These are phyloP conservation scores for Boloria euphrosyne DNA, from an alignment of 2,888 invertebrate species.

Conservation along the genomic window DNA sequence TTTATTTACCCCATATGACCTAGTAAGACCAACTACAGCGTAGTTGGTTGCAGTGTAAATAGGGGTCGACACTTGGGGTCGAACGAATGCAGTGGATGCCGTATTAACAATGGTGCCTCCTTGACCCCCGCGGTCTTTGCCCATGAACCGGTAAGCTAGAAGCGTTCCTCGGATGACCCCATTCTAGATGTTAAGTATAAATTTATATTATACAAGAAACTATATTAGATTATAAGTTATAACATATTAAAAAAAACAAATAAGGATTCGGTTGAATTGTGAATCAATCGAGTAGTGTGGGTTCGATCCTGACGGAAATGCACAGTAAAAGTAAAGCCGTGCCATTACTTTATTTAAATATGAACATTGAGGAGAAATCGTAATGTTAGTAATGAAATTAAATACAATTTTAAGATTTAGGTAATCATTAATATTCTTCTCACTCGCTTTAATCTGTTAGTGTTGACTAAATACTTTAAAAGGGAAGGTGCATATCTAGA, in stretches of 20 bases:
- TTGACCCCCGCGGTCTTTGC: constrained; percentile 88
- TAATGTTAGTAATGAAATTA: too few relatives aligned
- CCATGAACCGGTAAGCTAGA: constrained; percentile 88
- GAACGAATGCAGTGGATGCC: constrained; percentile 86
- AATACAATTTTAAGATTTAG: not conserved
- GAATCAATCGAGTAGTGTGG: too few relatives aligned
- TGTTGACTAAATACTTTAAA: too few relatives aligned
- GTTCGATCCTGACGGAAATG: too few relatives aligned
- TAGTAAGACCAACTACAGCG: constrained; percentile 87
- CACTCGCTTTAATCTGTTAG: too few relatives aligned
- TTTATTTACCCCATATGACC: constrained; percentile 85
- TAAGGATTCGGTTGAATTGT: too few relatives aligned
- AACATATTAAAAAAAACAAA: too few relatives aligned
- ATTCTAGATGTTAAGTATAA: constrained; percentile 77
- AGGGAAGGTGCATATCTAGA: too few relatives aligned
- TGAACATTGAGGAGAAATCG: too few relatives aligned
- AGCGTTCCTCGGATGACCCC: constrained; percentile 89
- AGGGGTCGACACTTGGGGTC: constrained; percentile 87
- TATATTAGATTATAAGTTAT: too few relatives aligned
- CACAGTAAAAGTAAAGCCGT: too few relatives aligned
- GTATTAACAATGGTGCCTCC: constrained; percentile 90
- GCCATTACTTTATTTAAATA: too few relatives aligned
- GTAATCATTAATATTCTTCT: not conserved
- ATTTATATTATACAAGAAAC: not conserved
- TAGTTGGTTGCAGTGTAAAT: constrained; percentile 91